These are phyloP conservation scores for Hemithea aestivaria DNA, from an alignment of 2,888 invertebrate genomes.

Conservation along the genomic window DNA sequence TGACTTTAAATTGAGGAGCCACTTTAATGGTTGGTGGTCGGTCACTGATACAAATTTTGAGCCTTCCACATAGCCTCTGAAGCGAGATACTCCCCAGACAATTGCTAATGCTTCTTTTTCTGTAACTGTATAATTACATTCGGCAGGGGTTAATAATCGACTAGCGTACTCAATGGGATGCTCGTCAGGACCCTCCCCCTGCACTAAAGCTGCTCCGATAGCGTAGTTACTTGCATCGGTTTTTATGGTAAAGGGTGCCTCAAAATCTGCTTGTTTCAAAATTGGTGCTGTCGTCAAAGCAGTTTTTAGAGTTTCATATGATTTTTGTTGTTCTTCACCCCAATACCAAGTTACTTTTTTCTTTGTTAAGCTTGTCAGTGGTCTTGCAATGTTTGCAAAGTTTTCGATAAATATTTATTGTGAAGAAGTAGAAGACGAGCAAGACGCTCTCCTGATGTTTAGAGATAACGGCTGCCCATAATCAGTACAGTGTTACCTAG, in stretches of 20 bases:
- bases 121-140: constrained; percentile 1
- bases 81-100: background rate
- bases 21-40: constrained; percentile 1
- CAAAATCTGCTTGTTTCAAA: constrained; percentile 19
- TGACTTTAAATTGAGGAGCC: no score
- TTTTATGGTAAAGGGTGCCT: constrained; percentile 20
- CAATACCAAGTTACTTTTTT: constrained; percentile 30
- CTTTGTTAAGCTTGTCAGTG: constrained; percentile 29
- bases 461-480: no score
- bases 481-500: no score
- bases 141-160: constrained; percentile 7
- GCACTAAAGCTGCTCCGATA: constrained; percentile 17
- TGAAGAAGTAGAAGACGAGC: no score
- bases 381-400: constrained; percentile 27
- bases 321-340: constrained; percentile 21
- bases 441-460: no score
- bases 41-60: background rate
- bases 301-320: constrained; percentile 26
- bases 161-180: constrained; percentile 23
- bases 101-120: no score
- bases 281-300: constrained; percentile 24
- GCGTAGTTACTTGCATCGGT: constrained; percentile 36
- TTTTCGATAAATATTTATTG: no score
- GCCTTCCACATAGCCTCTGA: constrained; percentile 2
- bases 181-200: constrained; percentile 10